A percentile compares a stretch with the other conserved stretches of the same genome.
These are phyloP conservation scores for Cinclus mexicanus DNA, from an alignment of 2,113 vertebrate genomes.

Conservation along the genomic window DNA sequence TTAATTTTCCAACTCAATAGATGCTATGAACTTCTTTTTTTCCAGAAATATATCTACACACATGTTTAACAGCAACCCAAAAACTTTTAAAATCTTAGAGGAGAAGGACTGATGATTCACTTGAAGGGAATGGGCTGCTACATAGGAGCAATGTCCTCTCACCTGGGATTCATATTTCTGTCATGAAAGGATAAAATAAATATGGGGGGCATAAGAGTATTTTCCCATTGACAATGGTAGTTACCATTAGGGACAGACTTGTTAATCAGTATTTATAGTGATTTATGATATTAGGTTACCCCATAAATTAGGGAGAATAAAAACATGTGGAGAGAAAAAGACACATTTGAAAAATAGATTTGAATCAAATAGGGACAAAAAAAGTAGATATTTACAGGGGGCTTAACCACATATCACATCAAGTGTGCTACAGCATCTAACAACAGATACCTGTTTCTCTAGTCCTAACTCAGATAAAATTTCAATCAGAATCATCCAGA, in stretches of 20 bases:
- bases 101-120: not conserved
- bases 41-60: constrained; percentile 23
- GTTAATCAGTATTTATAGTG: not conserved
- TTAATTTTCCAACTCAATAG: constrained; percentile 75
- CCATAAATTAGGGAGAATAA: not conserved
- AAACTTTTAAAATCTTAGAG: constrained; percentile 14
- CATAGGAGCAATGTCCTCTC: not conserved
- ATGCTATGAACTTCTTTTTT: constrained; percentile 40
- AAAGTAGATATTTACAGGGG: not conserved
- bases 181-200: not conserved
- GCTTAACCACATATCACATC: not conserved
- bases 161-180: not conserved
- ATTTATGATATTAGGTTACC: not conserved
- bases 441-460: not conserved
- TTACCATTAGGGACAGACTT: not conserved
- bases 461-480: not conserved
- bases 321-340: not conserved
- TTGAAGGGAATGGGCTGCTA: not conserved
- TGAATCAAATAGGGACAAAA: not conserved
- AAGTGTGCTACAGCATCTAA: not conserved
- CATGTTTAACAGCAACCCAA: constrained; percentile 49
- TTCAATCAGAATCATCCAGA: not conserved
- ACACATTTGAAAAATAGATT: not conserved
- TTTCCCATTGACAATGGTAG: not conserved
- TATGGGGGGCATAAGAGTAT: not conserved